These are phyloP conservation scores for Xanthorhoe spadicearia DNA, from an alignment of 2,888 invertebrate species.

Conservation along the genomic window DNA sequence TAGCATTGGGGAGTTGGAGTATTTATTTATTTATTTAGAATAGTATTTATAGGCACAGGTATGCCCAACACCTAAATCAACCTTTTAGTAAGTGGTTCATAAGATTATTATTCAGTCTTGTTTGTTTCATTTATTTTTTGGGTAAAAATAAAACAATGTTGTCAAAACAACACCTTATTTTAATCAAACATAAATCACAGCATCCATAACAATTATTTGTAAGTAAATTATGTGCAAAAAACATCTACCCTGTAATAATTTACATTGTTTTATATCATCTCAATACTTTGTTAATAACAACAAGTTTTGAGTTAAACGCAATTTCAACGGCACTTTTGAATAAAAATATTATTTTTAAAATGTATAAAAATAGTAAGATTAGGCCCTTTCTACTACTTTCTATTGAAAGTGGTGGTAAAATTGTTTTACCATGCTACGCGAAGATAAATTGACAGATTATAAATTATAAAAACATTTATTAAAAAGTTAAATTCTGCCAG, in stretches of 20 bases:
- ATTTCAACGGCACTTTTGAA: slow-evolving; percentile 10
- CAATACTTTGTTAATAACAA: slow-evolving; percentile 17
- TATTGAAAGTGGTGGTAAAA: too few relatives aligned
- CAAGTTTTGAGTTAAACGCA: not conserved
- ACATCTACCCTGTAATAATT: slow-evolving; percentile 47
- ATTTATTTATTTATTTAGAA: too few relatives aligned
- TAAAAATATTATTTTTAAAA: slow-evolving; percentile 15
- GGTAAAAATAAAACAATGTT: slow-evolving; percentile 47
- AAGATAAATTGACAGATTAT: not conserved
- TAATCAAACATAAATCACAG: slow-evolving; percentile 59
- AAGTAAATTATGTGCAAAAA: slow-evolving; percentile 43
- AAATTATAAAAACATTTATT: not conserved
- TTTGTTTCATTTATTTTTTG: slow-evolving; percentile 12
- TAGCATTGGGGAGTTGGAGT: too few relatives aligned
- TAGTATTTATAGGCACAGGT: too few relatives aligned
- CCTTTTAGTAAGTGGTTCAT: too few relatives aligned
- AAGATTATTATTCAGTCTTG: too few relatives aligned
- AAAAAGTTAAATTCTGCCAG: not conserved
- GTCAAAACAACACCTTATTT: slow-evolving; percentile 61
- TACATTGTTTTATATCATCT: slow-evolving; percentile 37
- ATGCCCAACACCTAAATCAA: too few relatives aligned
- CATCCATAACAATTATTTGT: slow-evolving; percentile 38
- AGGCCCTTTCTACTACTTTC: not conserved
- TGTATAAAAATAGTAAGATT: slow-evolving; percentile 1
- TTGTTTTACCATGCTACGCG: too few relatives aligned